These are phyloP conservation scores for Psephotus haematonotus DNA, from an alignment of 2,113 vertebrate genomes.

Conservation along the genomic window DNA sequence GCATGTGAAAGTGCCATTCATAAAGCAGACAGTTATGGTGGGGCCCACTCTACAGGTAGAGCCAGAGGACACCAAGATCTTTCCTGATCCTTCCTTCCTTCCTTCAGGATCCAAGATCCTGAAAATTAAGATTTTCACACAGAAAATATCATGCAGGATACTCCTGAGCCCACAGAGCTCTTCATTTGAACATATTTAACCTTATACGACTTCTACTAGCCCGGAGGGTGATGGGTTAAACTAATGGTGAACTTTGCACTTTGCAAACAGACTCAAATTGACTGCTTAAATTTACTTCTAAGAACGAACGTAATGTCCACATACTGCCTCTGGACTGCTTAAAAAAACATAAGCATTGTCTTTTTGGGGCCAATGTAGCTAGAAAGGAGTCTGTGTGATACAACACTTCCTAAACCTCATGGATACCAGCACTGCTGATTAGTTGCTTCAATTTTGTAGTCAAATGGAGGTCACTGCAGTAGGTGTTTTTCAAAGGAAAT, in stretches of 20 bases:
- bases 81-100: background rate
- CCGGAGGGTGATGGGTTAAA: background rate
- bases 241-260: background rate
- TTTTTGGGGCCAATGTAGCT: background rate
- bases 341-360: background rate
- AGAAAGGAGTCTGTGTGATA: background rate
- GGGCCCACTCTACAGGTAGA: background rate
- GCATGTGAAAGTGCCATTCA: slow-evolving; percentile 10
- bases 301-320: background rate
- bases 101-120: background rate
- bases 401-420: background rate
- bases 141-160: background rate
- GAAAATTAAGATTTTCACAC: background rate
- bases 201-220: background rate
- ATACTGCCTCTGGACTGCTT: background rate
- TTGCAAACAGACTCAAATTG: background rate
- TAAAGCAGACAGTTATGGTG: background rate
- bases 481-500: slow-evolving; percentile 53
- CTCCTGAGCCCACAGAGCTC: background rate
- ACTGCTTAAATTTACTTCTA: background rate
- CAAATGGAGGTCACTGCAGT: slow-evolving; percentile 56
- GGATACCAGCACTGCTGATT: background rate
- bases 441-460: background rate
- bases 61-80: background rate
- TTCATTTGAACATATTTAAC: background rate